Evolutionary conservation across 2,113 vertebrate genomes (phyloP), one percentile per base, ranked within the genome.

Genomic region (Tympanuchus pallidicinctus): DNA sequence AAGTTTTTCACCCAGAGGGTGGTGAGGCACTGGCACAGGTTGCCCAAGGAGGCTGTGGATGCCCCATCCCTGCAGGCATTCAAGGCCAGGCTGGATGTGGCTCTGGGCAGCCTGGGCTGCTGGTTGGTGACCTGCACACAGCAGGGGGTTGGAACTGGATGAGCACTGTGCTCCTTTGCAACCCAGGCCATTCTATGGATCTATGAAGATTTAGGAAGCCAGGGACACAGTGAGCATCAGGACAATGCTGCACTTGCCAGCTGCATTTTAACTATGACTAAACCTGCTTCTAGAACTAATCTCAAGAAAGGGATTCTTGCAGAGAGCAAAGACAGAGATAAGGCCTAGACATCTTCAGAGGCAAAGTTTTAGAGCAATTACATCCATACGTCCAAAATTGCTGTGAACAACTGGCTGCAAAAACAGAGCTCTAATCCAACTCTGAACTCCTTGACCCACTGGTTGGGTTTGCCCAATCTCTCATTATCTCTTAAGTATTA

Each of bases 171-270:
- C 21, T 22, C 47, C 47, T 48, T 48, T 24, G 11, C 21, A 48
- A 48, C 11, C 47, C 47, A 48, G 10, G 47, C 10, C 47, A 47
- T 47, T 47, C 47, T 47, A 6, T 47, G 47, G 21, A 11, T 47
- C 47, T 47, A 47, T 20, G 38, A 82, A 90, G 48, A 42, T 69
- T 71, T 27, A 18, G 65, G 25, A 57, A 42, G 80, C 32, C n/a
- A 64, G 84, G 56, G n/a, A 57, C 18, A 15, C 0, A 1, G 27
- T 1, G 7, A 65, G 2, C 0, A 0, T 38, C 28, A 6, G 54
- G 45, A 14, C 10, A 71, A 79, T 28, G 22, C 32, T 1, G 10
- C 57, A 40, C 40, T 72, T 36, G 48, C 40, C 48, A 56, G n/a
- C 40, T 63, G 28, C 54, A 63, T 66, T 76, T 40, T n/a, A 50